Conservation (phyloP, 2,113 vertebrate species). For the Erpornis zantholeuca region DNA sequence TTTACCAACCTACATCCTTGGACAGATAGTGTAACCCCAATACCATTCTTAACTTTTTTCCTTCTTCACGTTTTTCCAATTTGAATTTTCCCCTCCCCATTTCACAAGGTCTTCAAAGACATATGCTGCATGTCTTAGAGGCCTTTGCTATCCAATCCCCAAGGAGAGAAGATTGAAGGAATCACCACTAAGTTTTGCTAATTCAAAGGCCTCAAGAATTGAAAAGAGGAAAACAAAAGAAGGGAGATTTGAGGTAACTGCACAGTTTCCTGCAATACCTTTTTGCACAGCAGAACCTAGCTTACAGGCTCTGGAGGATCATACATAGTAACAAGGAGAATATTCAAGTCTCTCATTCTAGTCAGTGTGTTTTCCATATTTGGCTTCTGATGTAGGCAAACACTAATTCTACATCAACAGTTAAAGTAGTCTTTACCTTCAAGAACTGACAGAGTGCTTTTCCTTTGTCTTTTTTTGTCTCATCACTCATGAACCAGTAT, state of each 20-base stretch:
- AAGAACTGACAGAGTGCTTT: constrained; percentile 89
- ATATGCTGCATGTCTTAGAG: neutral
- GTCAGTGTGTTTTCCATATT: neutral
- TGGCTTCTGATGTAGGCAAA: neutral
- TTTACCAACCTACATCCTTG: neutral
- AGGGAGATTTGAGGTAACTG: neutral
- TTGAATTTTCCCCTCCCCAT: neutral
- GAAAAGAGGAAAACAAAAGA: neutral
- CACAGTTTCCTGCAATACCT: neutral
- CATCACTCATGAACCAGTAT: constrained; percentile 92
- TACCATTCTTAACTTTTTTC: neutral
- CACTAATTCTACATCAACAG: neutral
- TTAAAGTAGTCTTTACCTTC: constrained; percentile 75
- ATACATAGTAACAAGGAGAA: neutral
- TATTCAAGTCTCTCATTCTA: neutral
- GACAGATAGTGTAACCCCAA: neutral
- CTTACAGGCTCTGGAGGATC: neutral
- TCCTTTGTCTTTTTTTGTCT: constrained; percentile 84
- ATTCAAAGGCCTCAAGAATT: neutral
- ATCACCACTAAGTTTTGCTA: neutral
- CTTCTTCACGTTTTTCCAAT: neutral
- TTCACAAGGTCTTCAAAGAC: neutral
- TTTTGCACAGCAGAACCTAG: neutral
- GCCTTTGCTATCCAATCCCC: neutral
- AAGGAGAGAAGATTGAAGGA: neutral